Evolutionary conservation across 2,797 vertebrate genomes (phyloP), one percentile per base, ranked within the genome.

Genomic region (Scolopax bukidnonensis): DNA sequence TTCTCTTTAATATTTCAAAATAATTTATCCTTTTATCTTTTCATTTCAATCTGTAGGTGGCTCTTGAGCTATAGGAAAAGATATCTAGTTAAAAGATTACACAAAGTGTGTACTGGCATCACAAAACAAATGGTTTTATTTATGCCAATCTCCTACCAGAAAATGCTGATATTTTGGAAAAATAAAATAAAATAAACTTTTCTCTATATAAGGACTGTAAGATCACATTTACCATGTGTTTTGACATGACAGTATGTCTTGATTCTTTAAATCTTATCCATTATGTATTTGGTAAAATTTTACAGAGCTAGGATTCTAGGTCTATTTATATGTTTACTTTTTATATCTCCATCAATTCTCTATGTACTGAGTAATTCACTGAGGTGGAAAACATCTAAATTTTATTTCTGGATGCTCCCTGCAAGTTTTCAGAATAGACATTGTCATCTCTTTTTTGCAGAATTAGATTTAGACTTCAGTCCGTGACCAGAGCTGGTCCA

Each of bases 261-360:
- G 9, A 5, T 86, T 48, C 41, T 65, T 71, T 53, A 71, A 30
- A 5, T 70, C 33, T 83, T 76, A 87, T 75, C 24, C 27, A 13
- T 54, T 71, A 28, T 2, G 1, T 61, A 11, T 47, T 69, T 81
- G 50, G 61, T 36, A 69, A 54, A 86, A 69, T 86, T 88, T 83
- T 79, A 48, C 10, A 51, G 16, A 48, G 12, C 54, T 84, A 47
- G 64, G 27, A 19, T 6, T 81, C 32, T 27, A 51, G 19, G 13
- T 77, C 30, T 90, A 40, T 86, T 91, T 84, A 28, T 65, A 17
- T 64, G 30, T 67, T 88, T 93, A 59, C 9, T 94, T 91, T 93
- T 78, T 84, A 14, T 90, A 59, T 64, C 47, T 73, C 24, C 13
- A 38, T 61, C 57, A 81, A 10, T 81, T 80, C 33, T 65, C 4